Evolutionary conservation across 2,797 vertebrate species (phyloP).

Genomic region (Chiroxiphia lanceolata): DNA sequence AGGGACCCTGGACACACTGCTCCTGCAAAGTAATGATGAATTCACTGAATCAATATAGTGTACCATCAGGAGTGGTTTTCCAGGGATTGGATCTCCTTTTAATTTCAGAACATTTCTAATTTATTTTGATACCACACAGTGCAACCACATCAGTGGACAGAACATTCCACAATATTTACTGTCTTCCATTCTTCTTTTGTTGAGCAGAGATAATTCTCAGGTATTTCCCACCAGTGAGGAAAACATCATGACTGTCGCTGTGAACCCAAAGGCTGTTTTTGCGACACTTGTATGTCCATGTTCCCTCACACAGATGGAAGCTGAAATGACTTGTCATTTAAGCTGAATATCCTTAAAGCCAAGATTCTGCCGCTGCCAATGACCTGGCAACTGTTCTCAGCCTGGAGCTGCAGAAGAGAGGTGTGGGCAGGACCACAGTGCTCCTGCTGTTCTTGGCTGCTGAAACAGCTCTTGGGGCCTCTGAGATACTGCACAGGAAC

Average conservation of each 20-base stretch:
- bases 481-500: background rate
- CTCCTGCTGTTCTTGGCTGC: background rate
- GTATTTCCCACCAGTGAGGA: background rate
- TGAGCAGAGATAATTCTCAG: background rate
- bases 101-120: background rate
- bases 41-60: fast-evolving
- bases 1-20: background rate
- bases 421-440: background rate
- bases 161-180: background rate
- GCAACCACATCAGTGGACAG: background rate
- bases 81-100: background rate
- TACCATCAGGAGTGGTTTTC: background rate
- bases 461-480: background rate
- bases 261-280: background rate
- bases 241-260: background rate
- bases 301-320: background rate
- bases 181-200: background rate
- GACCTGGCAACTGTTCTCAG: background rate
- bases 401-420: background rate
- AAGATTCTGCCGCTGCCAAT: background rate
- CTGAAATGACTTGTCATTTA: background rate
- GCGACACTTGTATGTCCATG: background rate
- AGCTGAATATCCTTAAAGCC: background rate
- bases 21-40: background rate
- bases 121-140: background rate